These are phyloP conservation scores for Tringa solitaria DNA, from an alignment of 2,113 vertebrate genomes.

Conservation along the genomic window DNA sequence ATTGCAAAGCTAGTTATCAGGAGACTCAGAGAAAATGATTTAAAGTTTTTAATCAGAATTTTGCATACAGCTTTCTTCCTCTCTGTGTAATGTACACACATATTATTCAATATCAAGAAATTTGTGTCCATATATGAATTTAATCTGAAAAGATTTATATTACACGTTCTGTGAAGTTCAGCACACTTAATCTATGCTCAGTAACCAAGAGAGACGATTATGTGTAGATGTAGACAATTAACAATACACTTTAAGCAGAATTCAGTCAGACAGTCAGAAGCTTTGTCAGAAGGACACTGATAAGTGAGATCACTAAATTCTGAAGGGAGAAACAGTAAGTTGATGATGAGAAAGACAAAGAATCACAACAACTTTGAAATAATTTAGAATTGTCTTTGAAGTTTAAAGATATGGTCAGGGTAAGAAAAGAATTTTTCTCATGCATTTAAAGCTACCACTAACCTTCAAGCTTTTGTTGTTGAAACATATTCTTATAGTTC, in stretches of 20 bases:
- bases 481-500: not conserved
- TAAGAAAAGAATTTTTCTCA: not conserved
- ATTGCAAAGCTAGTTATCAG: conserved; percentile 71
- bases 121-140: not conserved
- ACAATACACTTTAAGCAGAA: not conserved
- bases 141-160: not conserved
- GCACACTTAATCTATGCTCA: not conserved
- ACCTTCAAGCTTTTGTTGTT: not conserved
- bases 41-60: conserved; percentile 75
- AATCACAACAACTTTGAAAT: not conserved
- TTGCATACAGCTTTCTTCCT: not conserved
- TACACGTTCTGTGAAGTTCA: not conserved
- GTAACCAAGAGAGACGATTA: not conserved
- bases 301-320: not conserved
- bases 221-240: not conserved
- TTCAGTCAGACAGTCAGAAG: not conserved
- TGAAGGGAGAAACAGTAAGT: not conserved
- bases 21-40: conserved; percentile 70
- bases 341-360: not conserved
- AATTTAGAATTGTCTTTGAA: not conserved
- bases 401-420: not conserved
- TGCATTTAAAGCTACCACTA: not conserved
- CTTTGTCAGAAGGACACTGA: not conserved
- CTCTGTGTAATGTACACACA: not conserved
- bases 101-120: not conserved